phyloP scores from a whole-genome alignment of 2,888 invertebrate species.

The Diplolepis rosae region DNA sequence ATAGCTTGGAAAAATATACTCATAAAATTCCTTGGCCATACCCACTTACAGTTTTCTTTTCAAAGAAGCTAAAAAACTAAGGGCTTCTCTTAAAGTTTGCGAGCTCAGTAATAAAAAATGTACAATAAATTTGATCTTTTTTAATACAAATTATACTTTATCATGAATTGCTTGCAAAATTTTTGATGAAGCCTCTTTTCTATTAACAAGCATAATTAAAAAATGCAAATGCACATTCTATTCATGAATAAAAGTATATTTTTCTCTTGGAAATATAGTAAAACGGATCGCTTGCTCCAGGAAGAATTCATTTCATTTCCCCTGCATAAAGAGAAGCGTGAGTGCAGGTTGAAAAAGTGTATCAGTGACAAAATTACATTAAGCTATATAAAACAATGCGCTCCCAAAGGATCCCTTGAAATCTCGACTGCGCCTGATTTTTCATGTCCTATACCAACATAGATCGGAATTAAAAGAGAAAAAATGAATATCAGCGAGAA shows the following conservation, averaged over 20 bases:
- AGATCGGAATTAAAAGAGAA: neutral
- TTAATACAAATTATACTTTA: too few relatives aligned
- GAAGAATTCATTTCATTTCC: neutral
- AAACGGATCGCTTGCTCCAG: neutral
- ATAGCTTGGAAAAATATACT: neutral
- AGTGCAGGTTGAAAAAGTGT: slow-evolving; percentile 39
- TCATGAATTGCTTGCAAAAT: too few relatives aligned
- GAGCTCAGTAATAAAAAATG: too few relatives aligned
- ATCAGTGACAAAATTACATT: slow-evolving; percentile 45
- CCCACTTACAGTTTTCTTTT: slow-evolving; percentile 5
- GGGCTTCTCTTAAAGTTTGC: neutral
- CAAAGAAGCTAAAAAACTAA: neutral
- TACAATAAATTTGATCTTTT: too few relatives aligned
- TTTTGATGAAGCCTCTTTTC: too few relatives aligned
- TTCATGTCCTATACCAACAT: neutral
- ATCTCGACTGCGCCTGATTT: neutral
- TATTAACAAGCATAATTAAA: neutral
- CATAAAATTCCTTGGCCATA: slow-evolving; percentile 18
- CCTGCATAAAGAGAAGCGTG: neutral
- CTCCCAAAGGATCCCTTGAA: neutral
- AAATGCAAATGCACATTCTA: neutral
- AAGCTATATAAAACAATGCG: slow-evolving; percentile 41
- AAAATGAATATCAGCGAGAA: neutral
- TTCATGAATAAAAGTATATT: too few relatives aligned
- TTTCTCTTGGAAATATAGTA: too few relatives aligned